Conservation (phyloP, 1,140 invertebrate species). For the Drosophila setifemur region DNA sequence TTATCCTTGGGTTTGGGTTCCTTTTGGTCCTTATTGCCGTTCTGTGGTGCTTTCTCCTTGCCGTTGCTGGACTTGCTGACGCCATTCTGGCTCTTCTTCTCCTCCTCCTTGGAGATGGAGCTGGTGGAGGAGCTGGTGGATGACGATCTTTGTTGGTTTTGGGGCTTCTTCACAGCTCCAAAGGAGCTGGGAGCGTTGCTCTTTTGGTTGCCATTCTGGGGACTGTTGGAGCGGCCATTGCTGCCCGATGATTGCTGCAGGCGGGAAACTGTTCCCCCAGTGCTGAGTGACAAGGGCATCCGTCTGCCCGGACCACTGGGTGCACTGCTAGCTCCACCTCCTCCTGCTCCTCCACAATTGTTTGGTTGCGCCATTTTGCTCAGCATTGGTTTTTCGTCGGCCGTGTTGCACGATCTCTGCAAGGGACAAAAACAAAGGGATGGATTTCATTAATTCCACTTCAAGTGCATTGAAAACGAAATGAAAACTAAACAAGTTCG, state of each 20-base stretch:
- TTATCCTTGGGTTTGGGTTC: constrained; percentile 46
- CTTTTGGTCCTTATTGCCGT: constrained; percentile 58
- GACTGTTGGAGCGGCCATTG: constrained; percentile 58
- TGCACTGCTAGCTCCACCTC: constrained; percentile 11
- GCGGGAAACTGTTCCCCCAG: constrained; percentile 28
- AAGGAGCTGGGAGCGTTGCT: constrained; percentile 17
- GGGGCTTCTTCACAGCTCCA: constrained; percentile 37
- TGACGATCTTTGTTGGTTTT: constrained; percentile 1
- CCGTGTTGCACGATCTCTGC: constrained; percentile 50
- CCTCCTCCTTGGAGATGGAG: constrained; percentile 27
- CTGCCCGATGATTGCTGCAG: constrained; percentile 45
- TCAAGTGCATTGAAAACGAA: constrained; percentile 46
- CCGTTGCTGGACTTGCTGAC: constrained; percentile 41
- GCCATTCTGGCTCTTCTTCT: constrained; percentile 65
- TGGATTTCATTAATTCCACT: constrained; percentile 5
- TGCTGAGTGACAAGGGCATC: constrained; percentile 55
- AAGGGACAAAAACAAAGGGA: constrained; percentile 16
- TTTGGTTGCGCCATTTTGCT: constrained; percentile 72
- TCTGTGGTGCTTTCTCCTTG: constrained; percentile 59
- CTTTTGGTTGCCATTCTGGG: constrained; percentile 48
- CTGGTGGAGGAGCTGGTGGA: constrained; percentile 3
- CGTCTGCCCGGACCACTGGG: constrained; percentile 47
- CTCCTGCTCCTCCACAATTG: constrained; percentile 27
- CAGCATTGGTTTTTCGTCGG: constrained; percentile 47
- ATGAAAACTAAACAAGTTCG: constrained; percentile 41